phyloP scores from a whole-genome alignment of 1,140 invertebrate genomes.

The Pseudomyrmex gracilis region DNA sequence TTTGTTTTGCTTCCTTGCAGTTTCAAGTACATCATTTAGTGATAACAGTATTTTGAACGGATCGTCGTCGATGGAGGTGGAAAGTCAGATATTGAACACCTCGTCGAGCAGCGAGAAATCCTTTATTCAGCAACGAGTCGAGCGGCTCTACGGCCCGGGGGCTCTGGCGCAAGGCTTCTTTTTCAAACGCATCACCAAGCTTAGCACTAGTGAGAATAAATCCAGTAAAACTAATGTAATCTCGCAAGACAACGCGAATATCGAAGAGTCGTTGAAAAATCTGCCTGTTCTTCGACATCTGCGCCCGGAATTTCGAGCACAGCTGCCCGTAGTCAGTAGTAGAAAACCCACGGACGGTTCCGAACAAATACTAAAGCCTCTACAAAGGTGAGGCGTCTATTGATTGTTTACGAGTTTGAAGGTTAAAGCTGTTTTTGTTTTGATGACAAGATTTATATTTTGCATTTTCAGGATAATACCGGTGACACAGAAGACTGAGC shows the following conservation, averaged over 20 bases:
- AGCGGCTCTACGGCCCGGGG: slow-evolving; percentile 94
- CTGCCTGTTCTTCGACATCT: slow-evolving; percentile 92
- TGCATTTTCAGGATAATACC: slow-evolving; percentile 60
- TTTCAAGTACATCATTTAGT: slow-evolving; percentile 76
- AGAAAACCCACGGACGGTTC: slow-evolving; percentile 85
- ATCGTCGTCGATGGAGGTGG: slow-evolving; percentile 69
- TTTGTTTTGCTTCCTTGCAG: slow-evolving; percentile 59
- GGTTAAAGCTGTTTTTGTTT: neutral
- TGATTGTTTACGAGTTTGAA: neutral
- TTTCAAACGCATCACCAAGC: slow-evolving; percentile 85
- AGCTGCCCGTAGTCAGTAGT: slow-evolving; percentile 90
- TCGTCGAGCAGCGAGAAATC: slow-evolving; percentile 88
- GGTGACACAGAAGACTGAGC: slow-evolving; percentile 54
- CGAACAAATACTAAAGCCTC: slow-evolving; percentile 82
- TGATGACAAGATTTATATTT: neutral
- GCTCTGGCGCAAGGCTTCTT: slow-evolving; percentile 94
- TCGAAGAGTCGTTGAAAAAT: slow-evolving; percentile 83
- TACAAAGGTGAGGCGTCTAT: slow-evolving; percentile 77
- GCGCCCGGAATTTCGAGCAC: slow-evolving; percentile 93
- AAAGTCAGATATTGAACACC: slow-evolving; percentile 76
- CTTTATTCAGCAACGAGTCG: slow-evolving; percentile 95
- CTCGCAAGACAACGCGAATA: slow-evolving; percentile 77
- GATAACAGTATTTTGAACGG: slow-evolving; percentile 79
- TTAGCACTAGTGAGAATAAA: slow-evolving; percentile 81
- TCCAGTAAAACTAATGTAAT: slow-evolving; percentile 82